These are phyloP conservation scores for Phocides pigmalion DNA, from an alignment of 1,140 invertebrate species.

Conservation along the genomic window DNA sequence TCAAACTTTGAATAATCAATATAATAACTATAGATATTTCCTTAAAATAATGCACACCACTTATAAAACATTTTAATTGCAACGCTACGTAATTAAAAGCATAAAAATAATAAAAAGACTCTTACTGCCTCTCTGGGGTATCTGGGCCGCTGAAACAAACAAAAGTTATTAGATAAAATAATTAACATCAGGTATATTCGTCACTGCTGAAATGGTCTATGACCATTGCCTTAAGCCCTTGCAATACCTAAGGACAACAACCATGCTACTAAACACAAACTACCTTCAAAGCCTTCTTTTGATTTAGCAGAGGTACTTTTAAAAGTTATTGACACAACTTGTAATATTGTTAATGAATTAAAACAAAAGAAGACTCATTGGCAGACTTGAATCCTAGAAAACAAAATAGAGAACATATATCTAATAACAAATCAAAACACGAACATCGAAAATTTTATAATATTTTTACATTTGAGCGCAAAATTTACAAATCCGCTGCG, in stretches of 20 bases:
- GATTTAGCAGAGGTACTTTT: not conserved
- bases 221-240: conserved; percentile 48
- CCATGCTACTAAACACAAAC: conserved; percentile 72
- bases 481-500: conserved; percentile 4
- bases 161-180: conserved; percentile 54
- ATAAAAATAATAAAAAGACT: conserved; percentile 60
- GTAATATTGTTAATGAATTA: not conserved
- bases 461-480: conserved; percentile 14
- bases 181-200: conserved; percentile 17
- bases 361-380: conserved; percentile 28
- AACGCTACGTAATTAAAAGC: not conserved
- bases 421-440: conserved; percentile 29
- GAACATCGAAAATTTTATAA: conserved; percentile 12
- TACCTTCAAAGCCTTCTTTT: conserved; percentile 45
- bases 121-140: conserved; percentile 94
- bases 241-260: conserved; percentile 67
- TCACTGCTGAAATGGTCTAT: conserved; percentile 36
- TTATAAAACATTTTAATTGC: no score
- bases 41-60: no score
- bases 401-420: conserved; percentile 17
- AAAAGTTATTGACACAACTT: not conserved
- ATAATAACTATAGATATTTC: no score
- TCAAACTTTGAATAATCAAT: no score
- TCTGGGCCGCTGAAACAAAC: conserved; percentile 93
- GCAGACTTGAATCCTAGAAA: conserved; percentile 26